Conservation (phyloP, 1,140 invertebrate genomes). For the Drosophila funebris region DNA sequence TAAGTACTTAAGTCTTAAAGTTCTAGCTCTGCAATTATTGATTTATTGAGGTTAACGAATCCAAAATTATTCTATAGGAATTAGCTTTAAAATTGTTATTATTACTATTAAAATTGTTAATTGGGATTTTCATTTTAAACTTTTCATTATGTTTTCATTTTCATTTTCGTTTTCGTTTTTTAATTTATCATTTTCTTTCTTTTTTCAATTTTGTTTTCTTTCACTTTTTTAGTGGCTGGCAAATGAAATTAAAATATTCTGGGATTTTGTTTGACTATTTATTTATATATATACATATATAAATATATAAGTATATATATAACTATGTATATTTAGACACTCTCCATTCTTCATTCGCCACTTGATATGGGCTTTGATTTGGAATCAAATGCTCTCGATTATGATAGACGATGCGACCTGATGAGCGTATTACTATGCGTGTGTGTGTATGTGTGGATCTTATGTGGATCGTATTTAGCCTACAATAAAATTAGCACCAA, state of each 20-base stretch:
- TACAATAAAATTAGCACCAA: constrained; percentile 78
- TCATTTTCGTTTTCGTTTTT: not conserved
- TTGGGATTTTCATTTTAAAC: constrained; percentile 3
- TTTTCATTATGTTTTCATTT: constrained; percentile 11
- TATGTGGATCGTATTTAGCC: constrained; percentile 41
- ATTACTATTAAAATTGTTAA: not conserved
- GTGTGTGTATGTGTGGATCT: not conserved
- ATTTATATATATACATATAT: not conserved
- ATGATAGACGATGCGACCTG: constrained; percentile 32
- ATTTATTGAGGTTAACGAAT: constrained; percentile 21
- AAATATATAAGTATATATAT: not conserved
- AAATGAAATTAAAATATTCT: not conserved
- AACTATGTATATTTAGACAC: not conserved
- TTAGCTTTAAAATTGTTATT: not conserved
- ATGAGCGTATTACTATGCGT: constrained; percentile 5
- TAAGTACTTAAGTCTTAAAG: constrained; percentile 20
- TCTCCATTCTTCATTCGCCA: constrained; percentile 8
- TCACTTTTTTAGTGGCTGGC: not conserved
- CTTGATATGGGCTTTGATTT: constrained; percentile 57
- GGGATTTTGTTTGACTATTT: not conserved
- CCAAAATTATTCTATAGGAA: constrained; percentile 1
- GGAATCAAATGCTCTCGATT: constrained; percentile 30
- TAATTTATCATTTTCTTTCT: constrained; percentile 1
- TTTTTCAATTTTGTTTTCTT: not conserved
- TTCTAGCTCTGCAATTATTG: constrained; percentile 17